Percentiles rank a stretch among this genome's conserved stretches.
These are phyloP conservation scores for Lycocerus yunnanus DNA, from an alignment of 2,888 invertebrate species.

Conservation along the genomic window DNA sequence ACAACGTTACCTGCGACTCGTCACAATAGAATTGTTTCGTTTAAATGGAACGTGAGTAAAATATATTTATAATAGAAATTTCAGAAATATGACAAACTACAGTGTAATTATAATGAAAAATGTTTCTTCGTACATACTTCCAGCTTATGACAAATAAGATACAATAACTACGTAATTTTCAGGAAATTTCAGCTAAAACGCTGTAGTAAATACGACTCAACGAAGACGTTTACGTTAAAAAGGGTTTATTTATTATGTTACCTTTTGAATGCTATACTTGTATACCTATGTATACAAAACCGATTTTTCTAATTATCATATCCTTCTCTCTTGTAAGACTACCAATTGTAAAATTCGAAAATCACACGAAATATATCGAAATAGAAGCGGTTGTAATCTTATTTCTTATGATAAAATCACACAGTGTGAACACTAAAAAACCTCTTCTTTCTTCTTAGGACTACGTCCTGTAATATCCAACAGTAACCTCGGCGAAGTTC, in stretches of 20 bases:
- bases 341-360: no score
- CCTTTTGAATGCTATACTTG: no score
- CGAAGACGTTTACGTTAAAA: background rate
- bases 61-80: conserved; percentile 21
- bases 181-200: background rate
- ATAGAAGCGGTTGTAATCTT: no score
- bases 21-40: conserved; percentile 26
- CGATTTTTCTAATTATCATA: no score
- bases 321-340: no score
- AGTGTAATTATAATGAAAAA: conserved; percentile 17
- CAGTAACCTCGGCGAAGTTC: no score
- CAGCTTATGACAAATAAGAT: background rate
- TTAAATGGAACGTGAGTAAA: conserved; percentile 25
- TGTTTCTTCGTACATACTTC: background rate
- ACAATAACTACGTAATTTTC: background rate
- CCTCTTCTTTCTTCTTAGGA: no score
- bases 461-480: no score
- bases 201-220: background rate
- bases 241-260: background rate
- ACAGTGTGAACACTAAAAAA: no score
- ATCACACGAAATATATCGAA: no score
- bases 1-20: conserved; percentile 17
- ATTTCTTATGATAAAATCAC: no score
- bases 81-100: conserved; percentile 18
- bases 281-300: no score